Evolutionary conservation across 2,888 invertebrate genomes (phyloP), one percentile per base, ranked within the genome.

Genomic region (Luffia ferchaultella): DNA sequence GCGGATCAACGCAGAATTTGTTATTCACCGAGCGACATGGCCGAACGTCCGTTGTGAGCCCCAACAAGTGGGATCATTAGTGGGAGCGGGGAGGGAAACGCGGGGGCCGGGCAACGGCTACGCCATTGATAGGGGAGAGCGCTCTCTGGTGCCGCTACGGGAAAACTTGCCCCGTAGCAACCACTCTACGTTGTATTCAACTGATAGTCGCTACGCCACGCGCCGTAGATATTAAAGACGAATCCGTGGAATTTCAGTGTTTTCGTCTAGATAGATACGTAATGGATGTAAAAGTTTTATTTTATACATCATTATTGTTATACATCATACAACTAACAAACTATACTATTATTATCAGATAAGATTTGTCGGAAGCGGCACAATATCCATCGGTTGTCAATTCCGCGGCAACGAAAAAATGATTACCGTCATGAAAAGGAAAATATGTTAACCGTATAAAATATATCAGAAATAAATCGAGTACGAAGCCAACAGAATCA

Each of bases 11-110:
- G 68, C 63, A 64, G 70, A 76, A 77, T 82, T 82, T 78, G 80
- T 79, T 80, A 82, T 82, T 82, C 80, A 76, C 70, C 68, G 66
- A 67, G 68, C 76, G 74, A 76, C 79, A 76, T 73, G 71, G 72
- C 55, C 70, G 69, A 76, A 77, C 76, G 82, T 76, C 78, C 78
- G 68, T 16, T 65, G 64, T 63, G 77, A 80, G 78, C 75, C 76
- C 70, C 77, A 80, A 82, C 82, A 82, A 83, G 79, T 80, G 82
- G 76, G 67, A 75, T 82, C 79, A 79, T 83, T 82, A 82, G 78
- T 69, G 68, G 65, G 60, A 58, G 61, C 58, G 64, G 64, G 62
- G 60, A 52, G 55, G 58, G 16, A 50, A 54, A 53, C 16, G 45
- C 20, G 50, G 54, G 59, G 59, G 53, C 53, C 58, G 62, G 60